These are phyloP conservation scores for Sterna hirundo DNA, from an alignment of 2,113 vertebrate genomes.

Conservation along the genomic window DNA sequence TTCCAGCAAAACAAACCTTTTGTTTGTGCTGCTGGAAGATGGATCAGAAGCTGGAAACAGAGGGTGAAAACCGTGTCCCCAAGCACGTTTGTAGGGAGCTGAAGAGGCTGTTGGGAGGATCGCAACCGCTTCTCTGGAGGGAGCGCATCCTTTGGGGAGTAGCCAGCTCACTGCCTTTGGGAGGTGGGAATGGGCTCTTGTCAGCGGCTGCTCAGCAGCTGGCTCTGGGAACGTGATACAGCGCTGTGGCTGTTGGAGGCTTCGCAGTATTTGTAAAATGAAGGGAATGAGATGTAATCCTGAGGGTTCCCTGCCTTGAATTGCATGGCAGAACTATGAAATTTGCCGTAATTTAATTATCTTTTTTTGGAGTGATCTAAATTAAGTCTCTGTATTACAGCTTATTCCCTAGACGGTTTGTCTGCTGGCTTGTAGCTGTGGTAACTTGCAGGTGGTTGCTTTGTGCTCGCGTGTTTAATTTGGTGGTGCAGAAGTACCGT, in stretches of 20 bases:
- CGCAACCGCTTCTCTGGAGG: not conserved
- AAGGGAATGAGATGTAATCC: not conserved
- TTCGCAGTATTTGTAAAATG: not conserved
- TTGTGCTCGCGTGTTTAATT: not conserved
- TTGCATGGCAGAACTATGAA: not conserved
- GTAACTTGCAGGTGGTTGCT: slow-evolving; percentile 28
- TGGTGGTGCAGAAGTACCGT: not conserved
- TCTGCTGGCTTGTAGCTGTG: slow-evolving; percentile 15
- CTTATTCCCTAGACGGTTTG: not conserved
- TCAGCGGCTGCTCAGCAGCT: not conserved
- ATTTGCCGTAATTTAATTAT: slow-evolving; percentile 27
- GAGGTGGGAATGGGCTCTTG: not conserved
- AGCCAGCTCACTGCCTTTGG: not conserved
- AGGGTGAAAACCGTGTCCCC: not conserved
- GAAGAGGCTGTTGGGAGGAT: not conserved
- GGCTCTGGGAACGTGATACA: not conserved
- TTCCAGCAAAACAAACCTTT: not conserved
- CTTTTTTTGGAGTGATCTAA: not conserved
- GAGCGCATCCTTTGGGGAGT: not conserved
- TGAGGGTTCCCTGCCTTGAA: not conserved
- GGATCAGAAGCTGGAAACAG: not conserved
- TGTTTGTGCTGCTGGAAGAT: not conserved
- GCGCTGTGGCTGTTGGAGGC: not conserved
- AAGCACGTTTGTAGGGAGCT: not conserved
- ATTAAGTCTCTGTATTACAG: not conserved